phyloP scores from a whole-genome alignment of 1,140 invertebrate species.

The Lithobius niger region DNA sequence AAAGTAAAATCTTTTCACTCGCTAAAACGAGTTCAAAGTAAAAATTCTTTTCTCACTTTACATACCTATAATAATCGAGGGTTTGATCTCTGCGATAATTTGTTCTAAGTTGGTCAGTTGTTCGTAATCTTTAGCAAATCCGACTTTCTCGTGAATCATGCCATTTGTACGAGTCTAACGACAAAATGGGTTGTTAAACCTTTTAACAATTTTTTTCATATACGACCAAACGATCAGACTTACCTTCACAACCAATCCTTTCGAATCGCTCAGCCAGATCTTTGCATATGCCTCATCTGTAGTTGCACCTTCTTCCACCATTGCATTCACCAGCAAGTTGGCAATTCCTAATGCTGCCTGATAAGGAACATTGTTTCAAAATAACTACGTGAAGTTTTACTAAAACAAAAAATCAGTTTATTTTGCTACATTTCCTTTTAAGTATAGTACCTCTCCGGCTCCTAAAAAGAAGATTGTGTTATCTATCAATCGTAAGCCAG shows the following conservation, averaged over 20 bases:
- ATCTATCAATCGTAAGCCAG: slow-evolving; percentile 57
- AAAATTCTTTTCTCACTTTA: no score
- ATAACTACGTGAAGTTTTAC: background rate
- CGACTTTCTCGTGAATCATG: slow-evolving; percentile 47
- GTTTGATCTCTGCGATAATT: slow-evolving; percentile 67
- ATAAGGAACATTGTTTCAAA: slow-evolving; percentile 5
- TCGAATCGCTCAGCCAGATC: slow-evolving; percentile 53
- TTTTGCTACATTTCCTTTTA: background rate
- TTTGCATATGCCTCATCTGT: slow-evolving; percentile 57
- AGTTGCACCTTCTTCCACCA: slow-evolving; percentile 61
- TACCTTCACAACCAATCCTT: slow-evolving; percentile 30
- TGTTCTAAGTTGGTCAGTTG: slow-evolving; percentile 59
- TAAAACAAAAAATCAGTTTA: background rate
- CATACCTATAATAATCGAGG: slow-evolving; percentile 68
- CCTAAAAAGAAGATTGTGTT: slow-evolving; percentile 81
- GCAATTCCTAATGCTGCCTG: slow-evolving; percentile 80
- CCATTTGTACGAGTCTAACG: background rate
- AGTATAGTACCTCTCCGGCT: slow-evolving; percentile 57
- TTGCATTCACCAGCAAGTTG: slow-evolving; percentile 68
- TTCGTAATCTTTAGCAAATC: slow-evolving; percentile 67
- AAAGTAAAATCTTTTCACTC: slow-evolving; percentile 3
- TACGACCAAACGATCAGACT: slow-evolving; percentile 6
- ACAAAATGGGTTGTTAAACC: no score
- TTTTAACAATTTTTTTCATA: no score
- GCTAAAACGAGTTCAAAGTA: no score